Evolutionary conservation across 2,888 invertebrate genomes (phyloP), one percentile per base, ranked within the genome.

Genomic region (Scaptomyza reducta): DNA sequence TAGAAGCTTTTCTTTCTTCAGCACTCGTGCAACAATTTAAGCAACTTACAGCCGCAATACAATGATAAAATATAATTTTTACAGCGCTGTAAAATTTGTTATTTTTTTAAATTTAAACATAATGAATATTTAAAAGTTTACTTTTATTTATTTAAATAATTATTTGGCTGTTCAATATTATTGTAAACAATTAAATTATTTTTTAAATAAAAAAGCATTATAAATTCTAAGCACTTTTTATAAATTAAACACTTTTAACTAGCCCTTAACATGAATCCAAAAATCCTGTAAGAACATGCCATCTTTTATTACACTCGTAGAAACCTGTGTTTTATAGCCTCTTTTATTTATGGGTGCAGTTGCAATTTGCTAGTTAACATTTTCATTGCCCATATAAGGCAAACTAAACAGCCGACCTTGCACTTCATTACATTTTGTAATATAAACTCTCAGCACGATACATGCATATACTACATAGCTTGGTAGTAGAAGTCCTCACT

Each of bases 371-470:
- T 64, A 47, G 64, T 64, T 63, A 76, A 72, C 64, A 58, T 41
- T 76, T 72, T 77, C 38, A 73, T 76, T 51, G 45, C 49, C 5
- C 56, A n/a, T 29, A 76, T 76, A 71, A 73, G 65, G 41, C 18
- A 38, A 16, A 35, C 40, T 10, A 18, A 73, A 45, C 66, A 53
- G 46, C 42, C 35, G 3, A 13, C 10, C 68, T 60, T 65, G 66
- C 77, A 73, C 73, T 73, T 72, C 66, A 73, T 77, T 66, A 77
- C 41, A 51, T 27, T 54, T 29, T 44, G 46, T 41, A 53, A 44
- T 22, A 47, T 41, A 10, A 40, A 56, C 35, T 54, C 38, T 27
- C 41, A n/a, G 27, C 44, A 60, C 38, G 46, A 16, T 47, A 11
- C 29, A 31, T 10, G 9, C 14, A 14, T 9, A 38, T 5, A 38